Percentiles rank a stretch among this genome's conserved stretches.
phyloP scores from a whole-genome alignment of 2,888 invertebrate genomes.

The Helobdella robusta region DNA sequence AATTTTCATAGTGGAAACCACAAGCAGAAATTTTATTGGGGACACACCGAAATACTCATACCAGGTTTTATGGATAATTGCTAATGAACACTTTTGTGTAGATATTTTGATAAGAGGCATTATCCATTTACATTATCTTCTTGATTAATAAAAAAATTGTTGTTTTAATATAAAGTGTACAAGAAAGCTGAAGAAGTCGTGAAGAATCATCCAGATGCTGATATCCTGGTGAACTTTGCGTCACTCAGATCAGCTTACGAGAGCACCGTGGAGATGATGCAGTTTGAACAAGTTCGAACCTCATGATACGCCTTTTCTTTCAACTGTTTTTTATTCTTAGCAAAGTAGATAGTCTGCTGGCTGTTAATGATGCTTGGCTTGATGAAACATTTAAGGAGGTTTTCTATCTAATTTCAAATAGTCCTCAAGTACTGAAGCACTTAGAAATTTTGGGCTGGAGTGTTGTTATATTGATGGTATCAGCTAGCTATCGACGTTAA shows the following conservation, averaged over 20 bases:
- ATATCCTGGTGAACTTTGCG: slow-evolving; percentile 89
- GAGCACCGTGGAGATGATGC: slow-evolving; percentile 84
- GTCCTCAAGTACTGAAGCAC: too few species aligned
- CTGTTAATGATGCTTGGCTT: too few species aligned
- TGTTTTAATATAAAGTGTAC: slow-evolving; percentile 59
- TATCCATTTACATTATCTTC: slow-evolving; percentile 3
- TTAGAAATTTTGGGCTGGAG: too few species aligned
- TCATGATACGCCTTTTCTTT: background rate
- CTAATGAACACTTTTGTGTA: too few species aligned
- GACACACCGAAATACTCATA: slow-evolving; percentile 89
- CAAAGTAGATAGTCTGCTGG: too few species aligned
- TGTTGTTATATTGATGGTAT: too few species aligned
- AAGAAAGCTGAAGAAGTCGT: slow-evolving; percentile 94
- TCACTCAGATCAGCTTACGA: slow-evolving; percentile 94
- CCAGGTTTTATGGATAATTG: slow-evolving; percentile 27
- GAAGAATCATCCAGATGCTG: slow-evolving; percentile 84
- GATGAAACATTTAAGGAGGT: too few species aligned
- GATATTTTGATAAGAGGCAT: background rate
- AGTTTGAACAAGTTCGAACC: slow-evolving; percentile 68
- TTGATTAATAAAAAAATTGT: background rate
- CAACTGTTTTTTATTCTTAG: background rate
- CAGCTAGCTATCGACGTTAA: too few species aligned
- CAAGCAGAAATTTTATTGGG: slow-evolving; percentile 99
- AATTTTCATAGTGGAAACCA: slow-evolving; percentile 68
- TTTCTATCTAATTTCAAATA: too few species aligned